Evolutionary conservation across 2,797 vertebrate genomes (phyloP), one percentile per base, ranked within the genome.

Genomic region (Leptatherina wallacei): DNA sequence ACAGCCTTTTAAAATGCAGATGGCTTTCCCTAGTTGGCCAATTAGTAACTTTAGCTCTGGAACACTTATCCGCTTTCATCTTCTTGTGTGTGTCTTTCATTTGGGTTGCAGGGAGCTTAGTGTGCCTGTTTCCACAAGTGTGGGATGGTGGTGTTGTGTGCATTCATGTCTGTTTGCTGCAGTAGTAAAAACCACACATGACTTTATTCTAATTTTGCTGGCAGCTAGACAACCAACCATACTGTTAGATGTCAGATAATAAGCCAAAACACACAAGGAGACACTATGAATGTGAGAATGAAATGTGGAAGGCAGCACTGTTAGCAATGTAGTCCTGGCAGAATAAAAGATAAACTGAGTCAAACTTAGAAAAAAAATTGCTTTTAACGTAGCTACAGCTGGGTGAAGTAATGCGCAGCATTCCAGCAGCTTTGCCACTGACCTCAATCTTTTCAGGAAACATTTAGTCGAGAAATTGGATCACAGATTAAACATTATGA

Each of bases 11-110:
- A 88, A 92, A 90, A 92, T 88, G 82, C 87, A 91, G 89, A 92
- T 91, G 85, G 85, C 88, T 91, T 91, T 93, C 92, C 92, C 92
- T 93, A 83, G 93, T 93, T 89, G 91, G 88, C 89, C 91, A 94
- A 94, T 95, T 94, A 94, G 92, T 91, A 87, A 90, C 86, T 93
- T 89, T 76, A 87, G 81, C 88, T 88, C 63, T 88, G 78, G 78
- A 92, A 91, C 85, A 88, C 81, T 90, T 94, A 90, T 90, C 75
- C 88, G 79, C 89, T 88, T 93, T 93, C 87, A 91, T 93, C 82
- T 92, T 73, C 76, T 59, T 89, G 82, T 90, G 77, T 88, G 81
- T 88, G 71, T 86, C 64, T 92, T 85, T 90, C 75, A 80, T 81
- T 88, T 64, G 51, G 83, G 81, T 80, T 78, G 59, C 76, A 69